Conservation (phyloP, 2,113 vertebrate genomes). For the Fulica atra region DNA sequence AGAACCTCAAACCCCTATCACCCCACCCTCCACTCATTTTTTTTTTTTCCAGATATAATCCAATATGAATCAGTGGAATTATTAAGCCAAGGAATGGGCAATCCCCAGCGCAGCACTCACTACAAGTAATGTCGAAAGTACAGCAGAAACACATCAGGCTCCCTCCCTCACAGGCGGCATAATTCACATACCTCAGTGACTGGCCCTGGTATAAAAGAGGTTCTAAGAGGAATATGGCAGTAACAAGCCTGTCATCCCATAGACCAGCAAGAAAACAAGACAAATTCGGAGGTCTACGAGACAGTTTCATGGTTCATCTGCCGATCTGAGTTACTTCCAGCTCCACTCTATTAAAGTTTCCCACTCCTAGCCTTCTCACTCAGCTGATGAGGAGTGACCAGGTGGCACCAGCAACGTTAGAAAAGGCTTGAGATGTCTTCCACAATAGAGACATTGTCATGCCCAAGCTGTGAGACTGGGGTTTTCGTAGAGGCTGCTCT, state of each 20-base stretch:
- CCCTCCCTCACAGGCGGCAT: background rate
- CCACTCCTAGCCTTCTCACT: background rate
- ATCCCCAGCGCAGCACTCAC: background rate
- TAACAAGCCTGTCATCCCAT: background rate
- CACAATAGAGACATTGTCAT: background rate
- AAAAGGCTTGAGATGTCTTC: background rate
- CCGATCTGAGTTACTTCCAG: background rate
- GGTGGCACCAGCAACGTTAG: background rate
- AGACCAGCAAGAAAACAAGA: background rate
- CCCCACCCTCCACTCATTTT: rapidly evolving
- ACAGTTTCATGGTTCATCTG: background rate
- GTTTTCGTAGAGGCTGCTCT: background rate
- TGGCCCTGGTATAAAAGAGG: background rate
- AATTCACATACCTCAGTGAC: background rate
- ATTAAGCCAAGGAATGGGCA: background rate
- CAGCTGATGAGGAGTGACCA: background rate
- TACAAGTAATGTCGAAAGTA: background rate
- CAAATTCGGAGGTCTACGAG: rapidly evolving
- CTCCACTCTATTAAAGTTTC: background rate
- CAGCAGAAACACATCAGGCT: background rate
- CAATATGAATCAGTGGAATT: background rate
- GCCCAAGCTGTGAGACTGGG: background rate
- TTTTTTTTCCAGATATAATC: background rate
- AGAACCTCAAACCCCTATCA: rapidly evolving
- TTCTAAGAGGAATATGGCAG: background rate